Evolutionary conservation across 2,113 vertebrate species (phyloP).

Genomic region (Psephotus haematonotus): DNA sequence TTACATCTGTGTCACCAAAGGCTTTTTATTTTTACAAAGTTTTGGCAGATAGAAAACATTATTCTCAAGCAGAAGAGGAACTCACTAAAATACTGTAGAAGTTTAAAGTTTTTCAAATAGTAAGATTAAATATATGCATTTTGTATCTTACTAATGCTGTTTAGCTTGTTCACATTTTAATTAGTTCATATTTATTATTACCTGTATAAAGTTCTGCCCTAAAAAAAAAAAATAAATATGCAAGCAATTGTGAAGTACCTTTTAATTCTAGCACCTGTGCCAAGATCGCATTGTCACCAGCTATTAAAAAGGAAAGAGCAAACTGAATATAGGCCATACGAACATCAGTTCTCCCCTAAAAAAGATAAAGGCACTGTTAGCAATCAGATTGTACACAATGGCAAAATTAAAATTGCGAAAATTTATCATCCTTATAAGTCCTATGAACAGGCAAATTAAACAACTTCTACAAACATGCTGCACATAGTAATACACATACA

Average conservation of each 20-base stretch:
- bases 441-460: background rate
- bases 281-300: slow-evolving; percentile 83
- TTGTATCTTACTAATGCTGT: background rate
- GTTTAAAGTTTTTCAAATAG: background rate
- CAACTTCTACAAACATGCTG: background rate
- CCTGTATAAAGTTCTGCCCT: background rate
- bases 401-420: background rate
- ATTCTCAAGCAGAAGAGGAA: background rate
- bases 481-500: background rate
- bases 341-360: slow-evolving; percentile 86
- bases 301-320: slow-evolving; percentile 89
- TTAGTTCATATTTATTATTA: background rate
- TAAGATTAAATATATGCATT: background rate
- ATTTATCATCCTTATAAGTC: background rate
- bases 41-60: background rate
- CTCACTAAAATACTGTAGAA: background rate
- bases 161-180: background rate
- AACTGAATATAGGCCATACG: slow-evolving; percentile 92
- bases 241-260: slow-evolving; percentile 76
- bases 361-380: background rate
- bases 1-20: background rate
- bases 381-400: background rate
- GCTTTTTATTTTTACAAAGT: background rate
- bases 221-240: background rate
- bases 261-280: slow-evolving; percentile 88